Percentiles rank a stretch among this genome's conserved stretches.
phyloP scores from a whole-genome alignment of 2,888 invertebrate species.

The Eupithecia tripunctaria region DNA sequence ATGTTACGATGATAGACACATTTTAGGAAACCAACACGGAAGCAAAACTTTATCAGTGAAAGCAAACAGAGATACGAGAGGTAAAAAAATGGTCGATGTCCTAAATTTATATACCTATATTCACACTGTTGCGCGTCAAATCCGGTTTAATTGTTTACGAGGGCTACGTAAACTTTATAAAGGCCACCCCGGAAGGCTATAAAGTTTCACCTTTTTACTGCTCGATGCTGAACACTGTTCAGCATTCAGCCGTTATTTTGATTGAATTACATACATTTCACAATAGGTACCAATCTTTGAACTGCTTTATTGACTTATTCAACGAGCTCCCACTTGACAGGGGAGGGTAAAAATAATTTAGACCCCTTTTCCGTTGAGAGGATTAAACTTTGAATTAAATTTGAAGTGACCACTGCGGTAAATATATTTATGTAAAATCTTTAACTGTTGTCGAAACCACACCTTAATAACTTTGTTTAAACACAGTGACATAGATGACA shows the following conservation, averaged over 20 bases:
- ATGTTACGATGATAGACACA: not conserved
- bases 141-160: conserved; percentile 40
- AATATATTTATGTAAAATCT: not conserved
- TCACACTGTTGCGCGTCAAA: conserved; percentile 31
- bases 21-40: not conserved
- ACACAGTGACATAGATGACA: conserved; percentile 93
- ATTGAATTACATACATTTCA: conserved; percentile 8
- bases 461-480: not conserved
- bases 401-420: not conserved
- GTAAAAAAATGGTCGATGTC: not conserved
- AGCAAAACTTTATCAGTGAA: conserved; percentile 3
- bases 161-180: conserved; percentile 33
- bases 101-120: not conserved
- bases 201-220: conserved; percentile 32
- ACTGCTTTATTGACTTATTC: conserved; percentile 9
- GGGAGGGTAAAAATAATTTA: conserved; percentile 8
- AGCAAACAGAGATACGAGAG: conserved; percentile 12
- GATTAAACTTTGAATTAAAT: not conserved
- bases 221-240: conserved; percentile 7
- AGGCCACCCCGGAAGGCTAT: conserved; percentile 27
- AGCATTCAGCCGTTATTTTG: conserved; percentile 9
- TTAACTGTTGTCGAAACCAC: not conserved
- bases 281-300: conserved; percentile 10
- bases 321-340: conserved; percentile 9
- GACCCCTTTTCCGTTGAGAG: not conserved